Conservation (phyloP, 2,888 invertebrate species). For the Cantharis lateralis region DNA sequence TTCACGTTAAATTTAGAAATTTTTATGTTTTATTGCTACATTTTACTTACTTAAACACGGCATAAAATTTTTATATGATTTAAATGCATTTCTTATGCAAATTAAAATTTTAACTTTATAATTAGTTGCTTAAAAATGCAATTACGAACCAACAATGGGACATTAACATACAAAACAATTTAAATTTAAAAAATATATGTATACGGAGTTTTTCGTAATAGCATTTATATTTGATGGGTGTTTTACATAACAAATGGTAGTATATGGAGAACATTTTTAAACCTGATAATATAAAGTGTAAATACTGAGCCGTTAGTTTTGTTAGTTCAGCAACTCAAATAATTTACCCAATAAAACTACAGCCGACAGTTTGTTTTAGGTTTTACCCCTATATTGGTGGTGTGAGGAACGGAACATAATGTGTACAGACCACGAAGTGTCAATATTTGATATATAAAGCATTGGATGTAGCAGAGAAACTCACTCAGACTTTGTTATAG, state of each 20-base stretch:
- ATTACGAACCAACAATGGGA: background rate
- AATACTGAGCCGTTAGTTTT: slow-evolving; percentile 56
- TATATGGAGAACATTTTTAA: slow-evolving; percentile 54
- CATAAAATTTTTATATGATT: background rate
- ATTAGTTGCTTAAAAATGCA: background rate
- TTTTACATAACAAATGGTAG: background rate
- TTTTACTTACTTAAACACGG: background rate
- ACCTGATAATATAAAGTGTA: slow-evolving; percentile 55
- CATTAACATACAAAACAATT: background rate
- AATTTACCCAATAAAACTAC: slow-evolving; percentile 57
- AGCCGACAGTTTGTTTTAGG: slow-evolving; percentile 53
- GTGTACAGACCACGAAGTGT: slow-evolving; percentile 53
- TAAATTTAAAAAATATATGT: background rate
- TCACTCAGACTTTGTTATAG: background rate
- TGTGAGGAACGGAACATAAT: slow-evolving; percentile 35
- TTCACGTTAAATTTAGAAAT: background rate
- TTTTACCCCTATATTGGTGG: slow-evolving; percentile 36
- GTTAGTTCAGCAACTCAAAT: slow-evolving; percentile 59
- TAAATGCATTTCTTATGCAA: background rate
- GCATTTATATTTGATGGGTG: background rate
- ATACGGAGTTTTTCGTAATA: background rate
- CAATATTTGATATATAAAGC: slow-evolving; percentile 55
- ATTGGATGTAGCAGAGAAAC: slow-evolving; percentile 47
- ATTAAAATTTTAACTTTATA: background rate
- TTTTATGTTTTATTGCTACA: background rate